Evolutionary conservation across 2,888 invertebrate species (phyloP).

Genomic region (Vesta saturnalis): DNA sequence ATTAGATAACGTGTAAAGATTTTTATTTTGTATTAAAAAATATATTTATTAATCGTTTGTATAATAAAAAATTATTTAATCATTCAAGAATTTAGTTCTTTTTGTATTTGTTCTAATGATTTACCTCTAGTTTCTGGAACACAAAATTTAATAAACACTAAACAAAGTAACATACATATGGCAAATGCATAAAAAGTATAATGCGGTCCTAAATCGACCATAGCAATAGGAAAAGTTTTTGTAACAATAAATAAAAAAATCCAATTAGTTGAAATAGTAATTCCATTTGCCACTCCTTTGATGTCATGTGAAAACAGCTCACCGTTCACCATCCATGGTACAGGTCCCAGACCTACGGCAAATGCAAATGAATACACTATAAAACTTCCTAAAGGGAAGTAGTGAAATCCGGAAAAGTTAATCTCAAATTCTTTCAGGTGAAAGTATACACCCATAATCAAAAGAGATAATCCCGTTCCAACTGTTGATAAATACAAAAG

Average conservation of each 20-base stretch:
- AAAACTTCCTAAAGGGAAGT: conserved; percentile 21
- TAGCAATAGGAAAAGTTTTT: conserved; percentile 24
- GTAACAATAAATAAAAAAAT: conserved; percentile 29
- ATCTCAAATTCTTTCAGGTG: neutral
- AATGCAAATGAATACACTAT: conserved; percentile 27
- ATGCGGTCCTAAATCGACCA: conserved; percentile 21
- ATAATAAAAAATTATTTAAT: too few relatives aligned
- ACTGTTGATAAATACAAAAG: conserved; percentile 14
- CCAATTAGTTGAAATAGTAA: conserved; percentile 28
- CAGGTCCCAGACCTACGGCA: conserved; percentile 28
- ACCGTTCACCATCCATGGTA: conserved; percentile 29
- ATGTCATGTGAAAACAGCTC: conserved; percentile 28
- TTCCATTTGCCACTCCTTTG: conserved; percentile 29
- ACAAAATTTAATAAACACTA: conserved; percentile 26
- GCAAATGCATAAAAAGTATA: conserved; percentile 33
- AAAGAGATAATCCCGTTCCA: neutral
- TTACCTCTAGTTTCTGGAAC: conserved; percentile 36
- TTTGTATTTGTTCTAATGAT: conserved; percentile 29
- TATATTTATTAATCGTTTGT: too few relatives aligned
- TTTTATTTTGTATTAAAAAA: too few relatives aligned
- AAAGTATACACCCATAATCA: neutral
- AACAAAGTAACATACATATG: conserved; percentile 22
- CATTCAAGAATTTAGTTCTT: neutral
- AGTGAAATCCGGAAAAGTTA: conserved; percentile 14
- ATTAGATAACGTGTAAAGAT: too few relatives aligned